Base-by-base conservation (phyloP, 2,797 vertebrate species). In the Sitta carolinensis region DNA sequence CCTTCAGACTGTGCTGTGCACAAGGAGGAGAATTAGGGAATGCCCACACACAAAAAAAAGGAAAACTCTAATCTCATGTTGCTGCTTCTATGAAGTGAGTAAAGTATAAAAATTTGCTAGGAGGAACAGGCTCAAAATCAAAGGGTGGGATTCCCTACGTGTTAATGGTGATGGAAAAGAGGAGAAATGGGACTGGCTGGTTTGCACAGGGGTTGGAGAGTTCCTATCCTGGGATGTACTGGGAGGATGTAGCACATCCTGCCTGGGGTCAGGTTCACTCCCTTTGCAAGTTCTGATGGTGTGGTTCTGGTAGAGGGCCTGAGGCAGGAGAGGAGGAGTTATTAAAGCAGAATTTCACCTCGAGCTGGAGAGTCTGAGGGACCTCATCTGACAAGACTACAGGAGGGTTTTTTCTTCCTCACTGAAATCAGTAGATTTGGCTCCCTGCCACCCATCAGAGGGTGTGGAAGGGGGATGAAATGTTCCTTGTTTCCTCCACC, bases 351-450 rank as follows among this genome's bases (percentile, higher is more conserved):
- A 9, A 2, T 32, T 83, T 83, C 26, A 32, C 48, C 68, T 64
- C 42, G 40, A 62, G 16, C 9, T 40, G 59, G 63, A 7, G 45
- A 47, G 27, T 18, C 58, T 63, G 89, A 63, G 61, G 36, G 45
- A 61, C 13, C 5, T 1, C 1, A 0, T 57, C 48, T 0, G 5
- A 18, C 11, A 21, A 58, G 27, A 14, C 16, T 7, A 2, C 19
- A 30, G 45, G n/a, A 93, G 43, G 43, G 62, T 70, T 64, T 82
- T 83, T 64, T 68, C 47, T 64, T 74, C 55, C 75, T 82, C 21
- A 5, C 72, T n/a, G 45, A 57, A 50, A 79, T 61, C 34, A 6
- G 43, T 45, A 13, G 45, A 10, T 80, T 55, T 91, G 84, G 45
- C 63, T 34, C 45, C 32, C 16, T 59, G 76, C 55, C 5, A 5